Conservation (phyloP, 2,888 invertebrate genomes). For the Epirrhoe alternata region DNA sequence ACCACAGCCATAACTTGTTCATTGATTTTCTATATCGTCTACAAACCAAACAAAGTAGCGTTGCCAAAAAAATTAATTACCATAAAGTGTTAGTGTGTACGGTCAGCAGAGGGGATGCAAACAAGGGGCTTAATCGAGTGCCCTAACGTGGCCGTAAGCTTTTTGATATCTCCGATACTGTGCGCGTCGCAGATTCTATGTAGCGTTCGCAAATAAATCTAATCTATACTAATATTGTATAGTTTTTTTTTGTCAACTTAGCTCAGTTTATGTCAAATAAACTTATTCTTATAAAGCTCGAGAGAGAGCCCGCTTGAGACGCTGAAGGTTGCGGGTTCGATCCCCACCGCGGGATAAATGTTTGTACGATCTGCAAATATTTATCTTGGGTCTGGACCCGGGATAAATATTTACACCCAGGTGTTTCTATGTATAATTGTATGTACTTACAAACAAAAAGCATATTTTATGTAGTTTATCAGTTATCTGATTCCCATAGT, state of each 20-base stretch:
- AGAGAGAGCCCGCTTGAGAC: no score
- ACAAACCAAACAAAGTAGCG: conserved; percentile 46
- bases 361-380: no score
- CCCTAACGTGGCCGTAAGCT: conserved; percentile 67
- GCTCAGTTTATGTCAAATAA: no score
- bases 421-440: no score
- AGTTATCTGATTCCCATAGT: no score
- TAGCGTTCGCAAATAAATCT: conserved; percentile 50
- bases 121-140: conserved; percentile 69
- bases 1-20: neutral
- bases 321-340: no score
- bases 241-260: neutral
- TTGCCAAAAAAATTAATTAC: conserved; percentile 71
- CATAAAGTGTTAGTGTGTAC: conserved; percentile 67
- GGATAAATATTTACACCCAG: no score
- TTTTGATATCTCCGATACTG: conserved; percentile 72
- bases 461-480: no score
- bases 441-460: no score
- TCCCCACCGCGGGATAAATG: no score
- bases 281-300: no score
- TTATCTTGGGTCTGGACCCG: no score
- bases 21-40: conserved; percentile 8
- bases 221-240: conserved; percentile 1
- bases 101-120: conserved; percentile 72
- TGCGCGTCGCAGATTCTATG: conserved; percentile 48